These are phyloP conservation scores for Dryococelus australis DNA, from an alignment of 2,888 invertebrate species.

Conservation along the genomic window DNA sequence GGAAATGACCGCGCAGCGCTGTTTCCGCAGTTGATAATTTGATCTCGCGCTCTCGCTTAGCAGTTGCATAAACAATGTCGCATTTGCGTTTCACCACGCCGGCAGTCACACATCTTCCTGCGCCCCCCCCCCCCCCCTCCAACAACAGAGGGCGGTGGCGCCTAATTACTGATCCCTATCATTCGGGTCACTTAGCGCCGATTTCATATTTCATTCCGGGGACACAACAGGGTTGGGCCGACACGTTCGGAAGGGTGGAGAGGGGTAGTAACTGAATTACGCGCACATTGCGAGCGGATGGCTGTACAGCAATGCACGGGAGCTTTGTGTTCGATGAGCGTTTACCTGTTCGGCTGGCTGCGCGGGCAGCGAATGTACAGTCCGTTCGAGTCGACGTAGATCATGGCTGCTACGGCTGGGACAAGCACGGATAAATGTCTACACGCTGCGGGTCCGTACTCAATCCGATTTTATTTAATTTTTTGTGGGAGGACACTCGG, in stretches of 20 bases:
- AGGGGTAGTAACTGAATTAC: not conserved
- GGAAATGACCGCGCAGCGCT: not conserved
- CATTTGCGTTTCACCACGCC: not conserved
- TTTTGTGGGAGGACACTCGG: too few species aligned
- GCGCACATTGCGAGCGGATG: not conserved
- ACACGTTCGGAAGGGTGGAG: too few species aligned
- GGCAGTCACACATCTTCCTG: not conserved
- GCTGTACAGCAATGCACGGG: not conserved
- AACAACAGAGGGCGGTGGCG: too few species aligned
- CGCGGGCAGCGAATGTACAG: too few species aligned
- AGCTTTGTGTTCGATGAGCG: not conserved
- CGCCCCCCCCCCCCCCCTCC: not conserved
- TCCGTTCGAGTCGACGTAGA: too few species aligned
- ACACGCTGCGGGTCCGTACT: too few species aligned
- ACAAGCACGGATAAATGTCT: too few species aligned
- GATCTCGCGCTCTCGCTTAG: not conserved
- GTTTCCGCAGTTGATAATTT: not conserved
- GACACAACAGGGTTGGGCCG: not conserved
- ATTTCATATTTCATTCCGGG: not conserved
- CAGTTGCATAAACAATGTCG: not conserved
- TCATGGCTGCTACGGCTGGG: too few species aligned
- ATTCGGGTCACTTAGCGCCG: not conserved
- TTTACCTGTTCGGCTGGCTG: too few species aligned
- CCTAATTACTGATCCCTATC: not conserved
- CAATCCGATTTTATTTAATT: too few species aligned